Evolutionary conservation across 1,140 invertebrate species (phyloP).

Genomic region (Papilio polytes): DNA sequence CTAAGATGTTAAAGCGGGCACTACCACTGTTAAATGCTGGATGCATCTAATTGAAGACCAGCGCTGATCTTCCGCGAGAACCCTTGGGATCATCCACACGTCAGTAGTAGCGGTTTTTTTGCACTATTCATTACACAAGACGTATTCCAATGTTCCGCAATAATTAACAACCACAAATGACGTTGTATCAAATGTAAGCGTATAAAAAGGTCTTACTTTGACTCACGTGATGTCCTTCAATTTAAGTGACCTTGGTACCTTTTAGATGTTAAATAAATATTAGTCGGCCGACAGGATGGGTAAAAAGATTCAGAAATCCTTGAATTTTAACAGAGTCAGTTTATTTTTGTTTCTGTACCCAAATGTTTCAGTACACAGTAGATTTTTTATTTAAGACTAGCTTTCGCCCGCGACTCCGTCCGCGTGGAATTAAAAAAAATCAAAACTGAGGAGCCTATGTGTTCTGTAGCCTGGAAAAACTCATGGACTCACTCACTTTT

Average conservation of each 20-base stretch:
- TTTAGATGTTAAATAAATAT: background rate
- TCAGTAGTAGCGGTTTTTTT: no score
- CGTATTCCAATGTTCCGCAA: background rate
- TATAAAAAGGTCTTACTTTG: background rate
- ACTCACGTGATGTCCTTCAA: conserved; percentile 14
- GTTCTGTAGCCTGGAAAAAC: no score
- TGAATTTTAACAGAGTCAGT: background rate
- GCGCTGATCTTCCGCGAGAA: no score
- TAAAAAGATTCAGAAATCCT: conserved; percentile 5
- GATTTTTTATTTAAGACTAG: background rate
- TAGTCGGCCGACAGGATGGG: conserved; percentile 16
- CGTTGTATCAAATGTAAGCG: background rate
- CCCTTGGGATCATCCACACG: no score
- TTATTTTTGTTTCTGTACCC: background rate
- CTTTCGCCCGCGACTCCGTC: no score
- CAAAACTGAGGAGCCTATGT: no score
- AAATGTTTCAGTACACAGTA: background rate
- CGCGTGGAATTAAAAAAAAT: no score
- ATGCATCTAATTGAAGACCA: no score
- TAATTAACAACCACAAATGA: background rate
- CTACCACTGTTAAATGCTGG: no score
- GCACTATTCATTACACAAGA: background rate
- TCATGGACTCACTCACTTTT: no score
- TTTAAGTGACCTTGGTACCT: conserved; percentile 17
- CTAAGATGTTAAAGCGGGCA: no score